These are phyloP conservation scores for Lepidotrigona ventralis DNA, from an alignment of 1,140 invertebrate genomes.

Conservation along the genomic window DNA sequence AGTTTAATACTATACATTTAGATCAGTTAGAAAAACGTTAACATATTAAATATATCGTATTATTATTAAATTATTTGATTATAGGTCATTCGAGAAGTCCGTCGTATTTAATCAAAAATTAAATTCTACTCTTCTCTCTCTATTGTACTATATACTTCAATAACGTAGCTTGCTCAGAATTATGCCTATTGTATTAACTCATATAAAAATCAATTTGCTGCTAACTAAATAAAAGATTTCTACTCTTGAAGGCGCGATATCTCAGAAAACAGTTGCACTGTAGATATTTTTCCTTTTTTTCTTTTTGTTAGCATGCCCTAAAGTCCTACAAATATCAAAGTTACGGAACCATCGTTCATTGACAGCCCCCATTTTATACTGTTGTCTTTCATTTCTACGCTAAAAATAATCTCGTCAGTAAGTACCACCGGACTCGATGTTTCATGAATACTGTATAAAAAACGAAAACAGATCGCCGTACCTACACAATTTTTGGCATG, in stretches of 20 bases:
- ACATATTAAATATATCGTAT: not conserved
- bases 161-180: not conserved
- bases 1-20: not conserved
- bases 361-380: constrained; percentile 1
- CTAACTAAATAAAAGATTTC: constrained; percentile 6
- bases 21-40: constrained; percentile 11
- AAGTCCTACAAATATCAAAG: constrained; percentile 8
- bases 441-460: constrained; percentile 39
- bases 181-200: not conserved
- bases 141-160: not conserved
- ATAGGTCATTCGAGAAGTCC: not conserved
- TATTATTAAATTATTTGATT: constrained; percentile 13
- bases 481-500: constrained; percentile 48
- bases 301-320: not conserved
- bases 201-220: constrained; percentile 13
- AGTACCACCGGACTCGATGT: constrained; percentile 21
- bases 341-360: not conserved
- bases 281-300: not conserved
- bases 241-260: not conserved
- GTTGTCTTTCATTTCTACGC: constrained; percentile 41
- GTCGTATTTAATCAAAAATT: not conserved
- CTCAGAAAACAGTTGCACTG: not conserved
- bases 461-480: constrained; percentile 35
- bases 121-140: not conserved
- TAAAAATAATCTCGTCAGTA: constrained; percentile 38